phyloP scores from a whole-genome alignment of 2,797 vertebrate genomes.

The Prionace glauca region DNA sequence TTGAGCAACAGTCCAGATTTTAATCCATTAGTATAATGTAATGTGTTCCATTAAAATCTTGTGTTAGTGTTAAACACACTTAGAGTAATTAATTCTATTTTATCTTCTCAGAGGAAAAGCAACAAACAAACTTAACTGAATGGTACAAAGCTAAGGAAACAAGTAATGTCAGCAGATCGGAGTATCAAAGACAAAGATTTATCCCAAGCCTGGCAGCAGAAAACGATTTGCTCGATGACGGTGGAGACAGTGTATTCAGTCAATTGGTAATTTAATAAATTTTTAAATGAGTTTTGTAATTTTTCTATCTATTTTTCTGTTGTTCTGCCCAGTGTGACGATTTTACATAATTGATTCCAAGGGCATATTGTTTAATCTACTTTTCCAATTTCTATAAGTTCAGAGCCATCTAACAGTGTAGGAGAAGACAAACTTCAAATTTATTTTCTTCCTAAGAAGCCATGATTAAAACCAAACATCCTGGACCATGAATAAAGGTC shows the following conservation, averaged over 20 bases:
- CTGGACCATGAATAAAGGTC: not conserved
- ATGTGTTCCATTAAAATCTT: not conserved
- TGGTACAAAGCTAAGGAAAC: constrained; percentile 69
- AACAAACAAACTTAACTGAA: constrained; percentile 68
- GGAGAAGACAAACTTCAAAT: not conserved
- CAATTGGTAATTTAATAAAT: constrained; percentile 60
- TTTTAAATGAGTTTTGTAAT: not conserved
- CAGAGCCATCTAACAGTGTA: not conserved
- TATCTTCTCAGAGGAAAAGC: constrained; percentile 66
- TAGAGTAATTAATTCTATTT: not conserved
- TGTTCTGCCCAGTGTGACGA: not conserved
- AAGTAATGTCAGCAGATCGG: constrained; percentile 45
- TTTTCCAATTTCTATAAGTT: not conserved
- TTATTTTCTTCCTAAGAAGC: not conserved
- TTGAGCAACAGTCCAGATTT: not conserved
- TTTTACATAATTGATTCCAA: not conserved
- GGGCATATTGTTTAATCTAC: not conserved
- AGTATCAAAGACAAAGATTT: constrained; percentile 52
- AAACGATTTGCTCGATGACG: constrained; percentile 56
- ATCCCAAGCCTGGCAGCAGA: constrained; percentile 54
- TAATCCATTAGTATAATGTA: not conserved
- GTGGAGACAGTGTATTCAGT: constrained; percentile 58
- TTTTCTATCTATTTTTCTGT: not conserved
- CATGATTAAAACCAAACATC: not conserved
- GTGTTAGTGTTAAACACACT: not conserved